A percentile compares a stretch with the other conserved stretches of the same genome.
These are phyloP conservation scores for Lophotriccus pileatus DNA, from an alignment of 2,797 vertebrate species.

Conservation along the genomic window DNA sequence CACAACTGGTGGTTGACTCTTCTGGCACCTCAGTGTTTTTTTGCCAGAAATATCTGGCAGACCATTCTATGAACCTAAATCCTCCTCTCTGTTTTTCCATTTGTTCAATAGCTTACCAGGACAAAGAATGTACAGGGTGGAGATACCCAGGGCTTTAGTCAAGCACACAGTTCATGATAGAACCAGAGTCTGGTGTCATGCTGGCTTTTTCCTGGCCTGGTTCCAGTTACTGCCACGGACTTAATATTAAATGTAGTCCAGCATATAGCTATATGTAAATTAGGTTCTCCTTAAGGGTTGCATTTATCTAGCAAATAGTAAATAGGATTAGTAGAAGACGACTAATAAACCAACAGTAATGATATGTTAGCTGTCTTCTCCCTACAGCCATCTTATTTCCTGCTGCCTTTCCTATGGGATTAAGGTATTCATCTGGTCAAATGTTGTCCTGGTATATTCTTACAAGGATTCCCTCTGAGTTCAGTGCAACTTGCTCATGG, in stretches of 20 bases:
- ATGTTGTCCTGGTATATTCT: background rate
- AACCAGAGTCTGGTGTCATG: background rate
- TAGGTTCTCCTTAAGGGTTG: background rate
- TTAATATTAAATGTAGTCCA: background rate
- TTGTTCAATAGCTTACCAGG: background rate
- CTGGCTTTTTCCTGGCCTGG: background rate
- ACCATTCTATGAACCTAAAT: background rate
- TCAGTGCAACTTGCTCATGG: background rate
- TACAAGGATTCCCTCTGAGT: slow-evolving; percentile 1
- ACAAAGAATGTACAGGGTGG: background rate
- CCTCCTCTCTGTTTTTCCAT: background rate
- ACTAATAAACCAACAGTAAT: slow-evolving; percentile 34
- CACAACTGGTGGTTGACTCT: background rate
- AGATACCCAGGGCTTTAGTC: background rate
- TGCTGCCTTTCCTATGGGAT: slow-evolving; percentile 6
- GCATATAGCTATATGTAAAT: background rate
- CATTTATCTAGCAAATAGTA: background rate
- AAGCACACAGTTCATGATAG: fast-evolving
- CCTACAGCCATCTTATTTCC: slow-evolving; percentile 36
- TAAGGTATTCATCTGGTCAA: background rate
- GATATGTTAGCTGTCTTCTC: background rate
- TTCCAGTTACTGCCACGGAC: background rate
- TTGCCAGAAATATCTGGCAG: background rate
- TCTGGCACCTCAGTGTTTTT: background rate
- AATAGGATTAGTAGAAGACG: slow-evolving; percentile 36